Evolutionary conservation across 2,888 invertebrate species (phyloP).

Genomic region (Mimachlamys varia): DNA sequence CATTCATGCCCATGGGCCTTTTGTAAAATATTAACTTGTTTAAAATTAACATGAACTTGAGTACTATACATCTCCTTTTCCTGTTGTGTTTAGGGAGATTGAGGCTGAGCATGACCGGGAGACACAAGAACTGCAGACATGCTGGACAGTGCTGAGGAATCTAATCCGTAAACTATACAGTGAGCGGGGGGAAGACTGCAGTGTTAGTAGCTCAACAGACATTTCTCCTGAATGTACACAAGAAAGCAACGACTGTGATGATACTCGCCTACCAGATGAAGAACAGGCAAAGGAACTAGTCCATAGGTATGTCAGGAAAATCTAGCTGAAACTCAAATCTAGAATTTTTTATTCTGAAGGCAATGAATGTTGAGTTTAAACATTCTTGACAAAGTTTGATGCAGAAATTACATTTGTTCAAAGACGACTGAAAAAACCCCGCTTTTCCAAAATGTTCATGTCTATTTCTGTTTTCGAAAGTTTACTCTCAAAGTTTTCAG

Average conservation of each 20-base stretch:
- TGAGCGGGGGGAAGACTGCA: conserved; percentile 53
- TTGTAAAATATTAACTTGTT: no score
- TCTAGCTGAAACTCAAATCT: background rate
- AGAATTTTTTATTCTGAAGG: background rate
- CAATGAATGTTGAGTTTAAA: background rate
- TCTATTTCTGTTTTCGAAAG: no score
- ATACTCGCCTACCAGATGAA: conserved; percentile 59
- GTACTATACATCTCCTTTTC: background rate
- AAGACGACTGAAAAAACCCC: no score
- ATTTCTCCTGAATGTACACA: background rate
- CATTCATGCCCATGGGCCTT: no score
- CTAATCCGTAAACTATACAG: conserved; percentile 79
- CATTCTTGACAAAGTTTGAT: background rate
- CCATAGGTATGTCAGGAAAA: conserved; percentile 79
- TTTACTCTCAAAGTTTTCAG: no score
- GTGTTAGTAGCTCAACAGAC: conserved; percentile 51
- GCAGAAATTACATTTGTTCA: no score
- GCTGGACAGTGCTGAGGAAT: conserved; percentile 83
- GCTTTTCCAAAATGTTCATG: no score
- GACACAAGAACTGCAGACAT: conserved; percentile 81
- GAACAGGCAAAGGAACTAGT: conserved; percentile 81
- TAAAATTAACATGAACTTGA: background rate
- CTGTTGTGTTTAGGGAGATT: conserved; percentile 71
- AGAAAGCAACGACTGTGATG: conserved; percentile 41
- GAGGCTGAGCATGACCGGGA: conserved; percentile 81